phyloP scores from a whole-genome alignment of 92 coral and sea anemone genomes.

The Chrysogorgia sp. region DNA sequence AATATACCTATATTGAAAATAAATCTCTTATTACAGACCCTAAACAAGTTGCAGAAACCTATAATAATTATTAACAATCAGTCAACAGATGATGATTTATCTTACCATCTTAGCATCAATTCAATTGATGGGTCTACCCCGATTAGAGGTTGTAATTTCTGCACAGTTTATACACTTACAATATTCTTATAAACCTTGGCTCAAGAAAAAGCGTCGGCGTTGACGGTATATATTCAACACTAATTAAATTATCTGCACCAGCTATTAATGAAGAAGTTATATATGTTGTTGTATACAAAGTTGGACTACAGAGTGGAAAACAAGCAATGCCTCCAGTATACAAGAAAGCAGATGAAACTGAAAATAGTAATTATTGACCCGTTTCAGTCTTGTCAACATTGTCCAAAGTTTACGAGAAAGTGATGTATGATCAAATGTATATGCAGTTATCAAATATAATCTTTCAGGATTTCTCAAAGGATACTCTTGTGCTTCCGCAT shows the following conservation, averaged over 20 bases:
- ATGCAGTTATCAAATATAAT: conserved; percentile 42
- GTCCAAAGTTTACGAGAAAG: conserved; percentile 44
- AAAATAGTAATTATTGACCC: conserved; percentile 48
- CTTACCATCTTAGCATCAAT: not conserved
- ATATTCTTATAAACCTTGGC: not conserved
- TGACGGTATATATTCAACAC: not conserved
- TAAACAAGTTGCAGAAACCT: not conserved
- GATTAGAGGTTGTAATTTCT: not conserved
- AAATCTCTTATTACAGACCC: conserved; percentile 47
- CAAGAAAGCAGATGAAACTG: conserved; percentile 57
- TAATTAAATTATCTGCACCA: conserved; percentile 4
- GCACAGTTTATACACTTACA: not conserved
- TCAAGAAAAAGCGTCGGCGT: not conserved
- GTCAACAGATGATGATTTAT: not conserved
- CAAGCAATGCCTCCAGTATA: conserved; percentile 50
- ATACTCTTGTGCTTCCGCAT: conserved; percentile 42
- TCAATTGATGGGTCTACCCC: not conserved
- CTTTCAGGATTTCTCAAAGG: conserved; percentile 56
- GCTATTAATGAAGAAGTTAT: not conserved
- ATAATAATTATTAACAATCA: not conserved
- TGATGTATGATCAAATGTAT: conserved; percentile 56
- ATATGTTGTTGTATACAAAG: conserved; percentile 27
- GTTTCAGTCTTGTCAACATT: conserved; percentile 44
- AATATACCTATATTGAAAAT: conserved; percentile 34
- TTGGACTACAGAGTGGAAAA: conserved; percentile 61